Conservation (phyloP, 2,113 vertebrate genomes). For the Ictalurus furcatus region DNA sequence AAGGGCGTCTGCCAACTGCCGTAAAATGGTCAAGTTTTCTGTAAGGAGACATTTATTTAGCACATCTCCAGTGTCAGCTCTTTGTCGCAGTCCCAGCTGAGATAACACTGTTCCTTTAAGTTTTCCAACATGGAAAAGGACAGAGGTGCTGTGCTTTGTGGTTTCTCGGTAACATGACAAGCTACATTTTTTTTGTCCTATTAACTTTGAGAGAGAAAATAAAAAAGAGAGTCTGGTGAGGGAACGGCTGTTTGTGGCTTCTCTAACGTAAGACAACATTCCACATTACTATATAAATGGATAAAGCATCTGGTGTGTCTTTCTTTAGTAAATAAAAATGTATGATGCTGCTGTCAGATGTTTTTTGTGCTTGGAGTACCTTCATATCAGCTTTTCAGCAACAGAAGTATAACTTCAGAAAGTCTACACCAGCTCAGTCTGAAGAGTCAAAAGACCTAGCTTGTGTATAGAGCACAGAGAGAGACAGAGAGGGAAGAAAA, state of each 20-base stretch:
- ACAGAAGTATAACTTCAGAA: background rate
- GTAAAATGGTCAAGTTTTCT: background rate
- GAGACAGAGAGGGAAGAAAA: background rate
- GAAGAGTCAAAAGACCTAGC: no score
- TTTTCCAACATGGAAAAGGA: background rate
- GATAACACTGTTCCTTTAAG: background rate
- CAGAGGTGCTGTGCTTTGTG: background rate
- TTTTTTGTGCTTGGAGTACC: background rate
- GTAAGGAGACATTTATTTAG: background rate
- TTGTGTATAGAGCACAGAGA: background rate
- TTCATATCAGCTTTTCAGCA: background rate
- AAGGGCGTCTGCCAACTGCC: no score
- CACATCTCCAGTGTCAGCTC: background rate
- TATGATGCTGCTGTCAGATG: background rate
- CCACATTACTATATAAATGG: background rate
- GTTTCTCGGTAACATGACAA: background rate
- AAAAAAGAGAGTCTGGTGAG: background rate
- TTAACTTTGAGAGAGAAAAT: background rate
- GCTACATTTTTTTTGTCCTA: background rate
- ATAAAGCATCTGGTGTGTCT: background rate
- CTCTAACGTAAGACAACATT: background rate
- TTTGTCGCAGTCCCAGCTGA: background rate
- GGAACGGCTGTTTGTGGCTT: background rate
- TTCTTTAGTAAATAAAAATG: background rate
- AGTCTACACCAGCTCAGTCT: background rate